Evolutionary conservation across 2,797 vertebrate species (phyloP).

Genomic region (Octomys mimax): DNA sequence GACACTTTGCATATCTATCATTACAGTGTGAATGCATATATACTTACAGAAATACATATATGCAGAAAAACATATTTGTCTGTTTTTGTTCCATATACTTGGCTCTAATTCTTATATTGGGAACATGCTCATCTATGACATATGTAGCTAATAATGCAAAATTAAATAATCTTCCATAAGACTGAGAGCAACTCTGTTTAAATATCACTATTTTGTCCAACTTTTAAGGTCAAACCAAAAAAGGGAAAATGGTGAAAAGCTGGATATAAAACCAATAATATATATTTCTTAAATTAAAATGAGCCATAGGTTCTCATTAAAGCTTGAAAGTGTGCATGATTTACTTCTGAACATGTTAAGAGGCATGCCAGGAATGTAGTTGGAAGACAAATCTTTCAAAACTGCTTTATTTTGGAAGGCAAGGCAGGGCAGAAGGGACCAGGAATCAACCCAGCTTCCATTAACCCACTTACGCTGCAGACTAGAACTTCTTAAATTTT

Average conservation of each 20-base stretch:
- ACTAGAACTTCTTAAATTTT: background rate
- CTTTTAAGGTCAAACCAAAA: conserved; percentile 70
- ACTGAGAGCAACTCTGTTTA: conserved; percentile 57
- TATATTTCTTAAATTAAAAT: conserved; percentile 40
- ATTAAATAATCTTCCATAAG: conserved; percentile 44
- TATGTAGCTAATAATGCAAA: conserved; percentile 61
- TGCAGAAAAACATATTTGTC: conserved; percentile 13
- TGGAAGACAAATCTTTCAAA: background rate
- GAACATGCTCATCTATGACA: conserved; percentile 51
- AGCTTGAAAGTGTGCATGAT: conserved; percentile 16
- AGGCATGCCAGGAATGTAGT: background rate
- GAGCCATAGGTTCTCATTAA: background rate
- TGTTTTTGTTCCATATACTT: conserved; percentile 48
- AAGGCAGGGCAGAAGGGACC: background rate
- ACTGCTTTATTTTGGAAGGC: background rate
- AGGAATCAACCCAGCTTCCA: background rate
- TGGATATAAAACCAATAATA: conserved; percentile 45
- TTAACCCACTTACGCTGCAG: background rate
- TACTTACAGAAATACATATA: background rate
- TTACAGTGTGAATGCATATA: background rate
- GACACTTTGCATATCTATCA: background rate
- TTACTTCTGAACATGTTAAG: background rate
- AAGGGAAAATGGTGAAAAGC: conserved; percentile 33
- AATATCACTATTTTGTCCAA: conserved; percentile 67
- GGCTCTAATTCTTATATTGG: conserved; percentile 60